Conservation (phyloP, 2,888 invertebrate species). For the Cryptus viduatorius region DNA sequence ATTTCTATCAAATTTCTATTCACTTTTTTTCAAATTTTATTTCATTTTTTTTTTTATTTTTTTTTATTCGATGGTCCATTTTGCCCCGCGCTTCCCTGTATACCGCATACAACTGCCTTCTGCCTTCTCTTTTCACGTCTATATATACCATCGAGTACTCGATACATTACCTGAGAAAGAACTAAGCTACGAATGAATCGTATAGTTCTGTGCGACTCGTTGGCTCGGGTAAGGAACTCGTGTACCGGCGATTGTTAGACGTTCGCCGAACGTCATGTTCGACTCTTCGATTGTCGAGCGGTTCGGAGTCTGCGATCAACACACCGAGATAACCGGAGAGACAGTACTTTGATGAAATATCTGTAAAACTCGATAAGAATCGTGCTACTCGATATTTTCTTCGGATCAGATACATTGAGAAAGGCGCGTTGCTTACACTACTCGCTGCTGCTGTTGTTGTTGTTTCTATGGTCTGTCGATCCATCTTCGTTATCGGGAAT, state of each 20-base stretch:
- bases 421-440: background rate
- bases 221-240: slow-evolving; percentile 27
- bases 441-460: background rate
- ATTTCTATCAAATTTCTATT: background rate
- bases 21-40: background rate
- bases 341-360: slow-evolving; percentile 60
- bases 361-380: slow-evolving; percentile 59
- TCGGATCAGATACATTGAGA: slow-evolving; percentile 28
- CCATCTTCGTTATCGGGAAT: slow-evolving; percentile 50
- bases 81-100: no score
- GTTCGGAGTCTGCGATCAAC: slow-evolving; percentile 47
- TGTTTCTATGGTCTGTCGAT: slow-evolving; percentile 32
- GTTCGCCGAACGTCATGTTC: slow-evolving; percentile 55
- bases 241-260: slow-evolving; percentile 24
- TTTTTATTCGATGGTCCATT: no score
- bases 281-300: slow-evolving; percentile 43
- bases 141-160: background rate
- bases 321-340: slow-evolving; percentile 45
- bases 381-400: slow-evolving; percentile 49
- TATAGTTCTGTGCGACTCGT: slow-evolving; percentile 41
- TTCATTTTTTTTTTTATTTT: background rate
- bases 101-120: slow-evolving; percentile 13
- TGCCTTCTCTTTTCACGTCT: slow-evolving; percentile 22
- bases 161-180: slow-evolving; percentile 18
- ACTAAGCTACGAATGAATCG: slow-evolving; percentile 39